Evolutionary conservation across 1,140 invertebrate species (phyloP), one percentile per base, ranked within the genome.

Genomic region (Aphis gossypii): DNA sequence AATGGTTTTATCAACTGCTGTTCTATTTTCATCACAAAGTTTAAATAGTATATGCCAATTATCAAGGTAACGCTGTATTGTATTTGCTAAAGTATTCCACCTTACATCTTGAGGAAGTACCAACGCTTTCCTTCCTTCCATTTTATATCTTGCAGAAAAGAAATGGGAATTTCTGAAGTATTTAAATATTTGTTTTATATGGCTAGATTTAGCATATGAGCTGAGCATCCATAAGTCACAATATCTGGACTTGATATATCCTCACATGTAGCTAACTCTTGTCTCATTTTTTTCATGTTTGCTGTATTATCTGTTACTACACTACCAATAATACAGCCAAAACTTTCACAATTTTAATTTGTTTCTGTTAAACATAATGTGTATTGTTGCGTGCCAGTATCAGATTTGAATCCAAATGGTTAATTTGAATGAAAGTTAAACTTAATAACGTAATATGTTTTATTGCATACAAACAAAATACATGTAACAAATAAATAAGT

Each of bases 271-370:
- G 38, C 83, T n/a, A 76, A 76, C 25, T 76, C 30, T 25, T 23
- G 18, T n/a, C 86, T 88, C 86, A 88, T 88, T 88, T 88, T 88
- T 14, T n/a, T 51, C 41, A 88, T 48, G n/a, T 88, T 88, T 46
- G 86, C 44, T 30, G 86, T 48, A 48, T 88, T 88, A 30, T 88
- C 86, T 25, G 46, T 88, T 1, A 88, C 86, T 51, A 88, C 25
- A 30, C 86, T 88, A 48, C 44, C 46, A 30, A 88, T n/a, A 44
- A 48, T 51, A 88, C 86, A 88, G 30, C 68, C 68, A 76, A 76
- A n/a, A 76, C 68, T 76, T 76, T n/a, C 30, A n/a, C 68, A 76
- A n/a, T n/a, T 76, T n/a, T 76, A 35, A 76, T 35, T 76, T 76
- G 68, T n/a, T 30, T n/a, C 30, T n/a, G 68, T n/a, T 76, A 76